phyloP scores from a whole-genome alignment of 2,797 vertebrate species.

The Thalassophryne amazonica region DNA sequence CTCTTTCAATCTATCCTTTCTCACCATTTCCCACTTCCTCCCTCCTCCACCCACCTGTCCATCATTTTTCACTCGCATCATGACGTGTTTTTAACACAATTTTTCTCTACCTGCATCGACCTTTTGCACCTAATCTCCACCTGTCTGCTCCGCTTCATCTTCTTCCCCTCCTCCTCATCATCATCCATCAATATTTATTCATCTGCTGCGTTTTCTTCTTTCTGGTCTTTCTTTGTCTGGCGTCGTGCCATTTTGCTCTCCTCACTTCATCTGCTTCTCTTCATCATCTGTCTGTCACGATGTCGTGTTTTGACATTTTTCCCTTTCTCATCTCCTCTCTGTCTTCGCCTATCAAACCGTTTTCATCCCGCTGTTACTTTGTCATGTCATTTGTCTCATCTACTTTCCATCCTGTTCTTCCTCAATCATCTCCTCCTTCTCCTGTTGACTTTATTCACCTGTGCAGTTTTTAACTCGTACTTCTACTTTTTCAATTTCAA shows the following conservation, averaged over 20 bases:
- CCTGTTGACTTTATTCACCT: constrained; percentile 4
- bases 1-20: constrained; percentile 12
- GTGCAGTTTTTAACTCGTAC: not conserved
- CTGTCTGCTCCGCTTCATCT: constrained; percentile 17
- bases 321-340: constrained; percentile 50
- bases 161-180: constrained; percentile 18
- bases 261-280: not conserved
- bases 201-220: constrained; percentile 28
- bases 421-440: not conserved
- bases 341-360: constrained; percentile 40
- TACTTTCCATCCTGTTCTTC: not conserved
- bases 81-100: constrained; percentile 14
- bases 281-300: constrained; percentile 46
- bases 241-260: no score
- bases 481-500: constrained; percentile 1
- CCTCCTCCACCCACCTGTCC: constrained; percentile 24
- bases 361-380: constrained; percentile 53
- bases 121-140: constrained; percentile 15
- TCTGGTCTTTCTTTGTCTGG: not conserved
- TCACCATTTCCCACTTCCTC: constrained; percentile 15
- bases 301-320: constrained; percentile 53
- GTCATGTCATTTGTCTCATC: constrained; percentile 35
- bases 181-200: constrained; percentile 47
- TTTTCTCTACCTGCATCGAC: constrained; percentile 6
- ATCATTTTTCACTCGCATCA: constrained; percentile 6